Evolutionary conservation across 1,140 invertebrate species (phyloP).

Genomic region (Yoshiicerus persimilis): DNA sequence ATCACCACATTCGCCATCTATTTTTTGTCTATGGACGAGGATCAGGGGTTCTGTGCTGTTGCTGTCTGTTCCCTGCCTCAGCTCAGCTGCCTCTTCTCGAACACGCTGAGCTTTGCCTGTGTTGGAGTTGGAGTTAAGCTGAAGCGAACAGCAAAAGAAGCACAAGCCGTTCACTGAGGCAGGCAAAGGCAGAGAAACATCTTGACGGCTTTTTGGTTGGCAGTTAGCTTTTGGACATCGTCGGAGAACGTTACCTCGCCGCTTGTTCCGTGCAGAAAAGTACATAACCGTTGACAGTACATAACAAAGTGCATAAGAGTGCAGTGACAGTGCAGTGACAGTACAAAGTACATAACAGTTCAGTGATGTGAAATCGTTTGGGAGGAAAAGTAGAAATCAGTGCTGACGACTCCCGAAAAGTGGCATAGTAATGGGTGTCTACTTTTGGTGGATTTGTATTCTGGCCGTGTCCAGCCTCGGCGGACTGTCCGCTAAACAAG

Average conservation of each 20-base stretch:
- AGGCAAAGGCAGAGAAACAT: neutral
- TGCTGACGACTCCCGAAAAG: neutral
- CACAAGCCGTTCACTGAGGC: neutral
- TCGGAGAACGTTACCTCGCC: no score
- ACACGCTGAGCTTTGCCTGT: no score
- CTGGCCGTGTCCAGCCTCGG: neutral
- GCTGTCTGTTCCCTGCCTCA: neutral
- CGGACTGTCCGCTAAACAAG: neutral
- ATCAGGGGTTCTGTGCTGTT: neutral
- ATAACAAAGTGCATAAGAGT: neutral
- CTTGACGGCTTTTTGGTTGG: neutral
- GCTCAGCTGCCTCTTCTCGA: neutral
- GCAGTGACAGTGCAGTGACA: neutral
- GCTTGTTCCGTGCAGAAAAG: no score
- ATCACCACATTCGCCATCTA: no score
- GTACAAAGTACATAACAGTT: neutral
- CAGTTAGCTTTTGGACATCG: neutral
- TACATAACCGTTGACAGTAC: neutral
- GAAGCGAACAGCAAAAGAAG: no score
- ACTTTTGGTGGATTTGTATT: neutral
- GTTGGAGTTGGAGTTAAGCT: no score
- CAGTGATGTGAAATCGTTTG: neutral
- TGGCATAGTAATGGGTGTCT: neutral
- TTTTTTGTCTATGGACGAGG: neutral
- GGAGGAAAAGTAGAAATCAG: neutral